phyloP scores from a whole-genome alignment of 2,113 vertebrate species.

The Sprattus sprattus region DNA sequence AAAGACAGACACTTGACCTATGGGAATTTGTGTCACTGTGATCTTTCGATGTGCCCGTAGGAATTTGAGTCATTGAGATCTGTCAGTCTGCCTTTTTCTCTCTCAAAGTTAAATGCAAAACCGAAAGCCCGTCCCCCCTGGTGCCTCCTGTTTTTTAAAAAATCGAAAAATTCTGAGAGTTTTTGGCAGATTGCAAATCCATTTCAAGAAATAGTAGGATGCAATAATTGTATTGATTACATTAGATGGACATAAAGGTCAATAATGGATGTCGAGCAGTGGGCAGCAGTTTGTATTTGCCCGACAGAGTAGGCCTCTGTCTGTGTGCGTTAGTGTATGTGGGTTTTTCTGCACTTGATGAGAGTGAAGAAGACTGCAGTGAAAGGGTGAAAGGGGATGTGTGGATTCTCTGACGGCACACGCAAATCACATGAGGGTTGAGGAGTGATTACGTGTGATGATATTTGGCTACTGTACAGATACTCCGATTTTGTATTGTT shows the following conservation, averaged over 20 bases:
- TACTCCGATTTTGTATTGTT: not conserved
- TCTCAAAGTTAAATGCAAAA: not conserved
- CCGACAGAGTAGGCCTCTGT: not conserved
- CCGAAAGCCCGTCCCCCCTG: not conserved
- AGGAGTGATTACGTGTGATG: too few relatives aligned
- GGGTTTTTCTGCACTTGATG: too few relatives aligned
- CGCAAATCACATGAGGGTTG: too few relatives aligned
- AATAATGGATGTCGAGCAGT: not conserved
- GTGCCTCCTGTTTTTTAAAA: not conserved
- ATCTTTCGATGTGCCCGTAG: not conserved
- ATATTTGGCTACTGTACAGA: too few relatives aligned
- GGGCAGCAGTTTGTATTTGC: not conserved
- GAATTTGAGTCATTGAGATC: conserved; percentile 1
- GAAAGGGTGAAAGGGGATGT: too few relatives aligned
- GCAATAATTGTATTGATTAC: not conserved
- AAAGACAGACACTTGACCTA: conserved; percentile 1
- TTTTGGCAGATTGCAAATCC: not conserved
- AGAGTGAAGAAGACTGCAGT: too few relatives aligned
- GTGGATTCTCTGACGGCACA: too few relatives aligned
- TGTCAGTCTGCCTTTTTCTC: not conserved
- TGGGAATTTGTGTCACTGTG: not conserved
- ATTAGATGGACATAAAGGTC: not conserved
- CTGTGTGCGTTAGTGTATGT: not conserved
- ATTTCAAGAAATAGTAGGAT: not conserved
- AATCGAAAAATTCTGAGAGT: not conserved